These are phyloP conservation scores for Luehdorfia chinensis DNA, from an alignment of 1,140 invertebrate species.

Conservation along the genomic window DNA sequence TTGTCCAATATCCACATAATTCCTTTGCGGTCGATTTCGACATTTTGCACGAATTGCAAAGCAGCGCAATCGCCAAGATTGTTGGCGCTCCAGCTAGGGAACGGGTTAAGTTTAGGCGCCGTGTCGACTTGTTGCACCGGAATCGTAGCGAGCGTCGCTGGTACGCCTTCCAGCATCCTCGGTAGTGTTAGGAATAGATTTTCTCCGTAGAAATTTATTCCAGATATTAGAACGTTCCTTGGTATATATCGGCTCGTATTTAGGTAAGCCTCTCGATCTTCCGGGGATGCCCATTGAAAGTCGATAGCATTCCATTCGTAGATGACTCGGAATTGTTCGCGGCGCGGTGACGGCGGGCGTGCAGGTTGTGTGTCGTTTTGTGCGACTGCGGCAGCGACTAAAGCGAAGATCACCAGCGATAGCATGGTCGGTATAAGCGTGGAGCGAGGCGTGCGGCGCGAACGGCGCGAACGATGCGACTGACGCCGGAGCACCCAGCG, in stretches of 20 bases:
- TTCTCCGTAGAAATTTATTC: slow-evolving; percentile 80
- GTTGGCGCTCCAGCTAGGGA: slow-evolving; percentile 83
- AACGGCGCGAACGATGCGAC: slow-evolving; percentile 47
- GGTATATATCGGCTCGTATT: slow-evolving; percentile 76
- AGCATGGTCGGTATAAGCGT: slow-evolving; percentile 41
- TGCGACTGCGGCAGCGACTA: slow-evolving; percentile 46
- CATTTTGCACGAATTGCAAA: slow-evolving; percentile 83
- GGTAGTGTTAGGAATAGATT: slow-evolving; percentile 81
- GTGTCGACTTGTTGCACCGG: slow-evolving; percentile 74
- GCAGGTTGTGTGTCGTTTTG: slow-evolving; percentile 39
- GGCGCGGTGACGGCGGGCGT: slow-evolving; percentile 35
- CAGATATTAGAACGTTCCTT: slow-evolving; percentile 80
- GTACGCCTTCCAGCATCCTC: slow-evolving; percentile 81
- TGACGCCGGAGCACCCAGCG: slow-evolving; percentile 37
- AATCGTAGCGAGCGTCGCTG: slow-evolving; percentile 81
- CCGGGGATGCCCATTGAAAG: slow-evolving; percentile 65
- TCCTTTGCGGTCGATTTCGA: slow-evolving; percentile 83
- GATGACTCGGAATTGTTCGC: slow-evolving; percentile 73
- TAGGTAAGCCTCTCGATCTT: slow-evolving; percentile 61
- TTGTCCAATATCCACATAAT: slow-evolving; percentile 86
- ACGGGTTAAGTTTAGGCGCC: slow-evolving; percentile 80
- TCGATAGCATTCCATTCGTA: slow-evolving; percentile 75
- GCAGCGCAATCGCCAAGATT: slow-evolving; percentile 78
- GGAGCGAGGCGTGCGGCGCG: slow-evolving; percentile 45
- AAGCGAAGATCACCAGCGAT: slow-evolving; percentile 40